Evolutionary conservation across 2,888 invertebrate species (phyloP), one percentile per base, ranked within the genome.

Genomic region (Chrysolina oricalcia): DNA sequence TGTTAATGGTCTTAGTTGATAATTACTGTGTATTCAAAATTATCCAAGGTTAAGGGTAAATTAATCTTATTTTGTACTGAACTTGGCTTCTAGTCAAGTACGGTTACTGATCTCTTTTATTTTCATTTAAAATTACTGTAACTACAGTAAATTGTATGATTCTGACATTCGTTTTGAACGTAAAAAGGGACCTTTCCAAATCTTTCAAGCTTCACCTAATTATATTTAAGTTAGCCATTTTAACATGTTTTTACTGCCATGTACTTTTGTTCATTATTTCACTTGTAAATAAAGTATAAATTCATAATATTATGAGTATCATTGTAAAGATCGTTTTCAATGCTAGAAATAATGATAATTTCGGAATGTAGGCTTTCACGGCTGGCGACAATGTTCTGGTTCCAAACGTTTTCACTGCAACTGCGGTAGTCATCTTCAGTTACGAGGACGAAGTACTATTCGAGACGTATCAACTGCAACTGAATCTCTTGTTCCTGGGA

Each of bases 201-300:
- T 56, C 19, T 56, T 4, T 21, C 6, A 21, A 72, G 50, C 23
- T 65, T 72, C 41, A 43, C 15, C 41, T 56, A 13, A 21, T 73
- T 69, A 73, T 73, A 76, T 78, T 68, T 70, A 73, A 78, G 73
- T 74, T 74, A 66, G 66, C 21, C 43, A 56, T 76, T 70, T 76
- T 76, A 67, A 73, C 70, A 56, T 73, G 41, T 73, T 75, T 81
- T 82, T 80, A 81, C 80, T 82, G 82, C 82, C 82, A 82, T 82
- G 82, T 82, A 82, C 79, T 79, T 81, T 78, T 79, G 78, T 81
- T 76, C 78, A 81, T 79, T 76, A 79, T 80, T 80, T 82, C 78
- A 82, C 80, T 73, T 83, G 82, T 82, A 83, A 83, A 82, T 83
- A 82, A 72, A 72, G 41, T 72, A 66, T 72, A 66, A 56, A 19